Evolutionary conservation across 2,797 vertebrate genomes (phyloP).

Genomic region (Trematomus bernacchii): DNA sequence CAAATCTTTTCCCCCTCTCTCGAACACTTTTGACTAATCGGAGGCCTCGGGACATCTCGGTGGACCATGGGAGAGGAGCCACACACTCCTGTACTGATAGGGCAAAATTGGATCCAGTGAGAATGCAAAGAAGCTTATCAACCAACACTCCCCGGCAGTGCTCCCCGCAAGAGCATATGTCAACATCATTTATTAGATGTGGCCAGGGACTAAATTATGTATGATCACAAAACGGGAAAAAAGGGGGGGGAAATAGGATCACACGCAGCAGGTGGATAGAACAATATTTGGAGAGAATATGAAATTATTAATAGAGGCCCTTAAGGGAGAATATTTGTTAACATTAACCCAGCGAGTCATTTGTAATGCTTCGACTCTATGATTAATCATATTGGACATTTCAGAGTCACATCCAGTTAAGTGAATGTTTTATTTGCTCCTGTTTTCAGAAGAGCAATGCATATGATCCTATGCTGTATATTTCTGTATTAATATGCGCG

Average conservation of each 20-base stretch:
- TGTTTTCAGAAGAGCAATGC: constrained; percentile 41
- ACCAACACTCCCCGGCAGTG: constrained; percentile 86
- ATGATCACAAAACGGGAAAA: constrained; percentile 86
- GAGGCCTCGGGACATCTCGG: constrained; percentile 84
- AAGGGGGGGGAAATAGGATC: constrained; percentile 69
- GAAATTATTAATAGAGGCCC: constrained; percentile 88
- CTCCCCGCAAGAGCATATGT: constrained; percentile 89
- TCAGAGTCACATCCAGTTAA: constrained; percentile 79
- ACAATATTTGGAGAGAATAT: constrained; percentile 89
- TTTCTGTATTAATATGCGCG: constrained; percentile 45
- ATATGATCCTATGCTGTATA: constrained; percentile 36
- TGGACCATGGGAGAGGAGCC: constrained; percentile 83
- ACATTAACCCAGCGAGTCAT: constrained; percentile 84
- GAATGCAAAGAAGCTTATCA: constrained; percentile 90
- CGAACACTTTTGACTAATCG: constrained; percentile 82
- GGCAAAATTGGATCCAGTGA: constrained; percentile 89
- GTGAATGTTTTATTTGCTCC: constrained; percentile 74
- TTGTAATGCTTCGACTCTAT: constrained; percentile 79
- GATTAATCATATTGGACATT: constrained; percentile 86
- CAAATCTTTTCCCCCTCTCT: constrained; percentile 58
- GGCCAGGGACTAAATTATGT: constrained; percentile 90
- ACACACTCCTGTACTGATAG: constrained; percentile 86
- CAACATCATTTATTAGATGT: constrained; percentile 91
- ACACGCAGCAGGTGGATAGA: constrained; percentile 86
- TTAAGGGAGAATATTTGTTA: constrained; percentile 88